Evolutionary conservation across 2,113 vertebrate species (phyloP).

Genomic region (Leiothrix lutea): DNA sequence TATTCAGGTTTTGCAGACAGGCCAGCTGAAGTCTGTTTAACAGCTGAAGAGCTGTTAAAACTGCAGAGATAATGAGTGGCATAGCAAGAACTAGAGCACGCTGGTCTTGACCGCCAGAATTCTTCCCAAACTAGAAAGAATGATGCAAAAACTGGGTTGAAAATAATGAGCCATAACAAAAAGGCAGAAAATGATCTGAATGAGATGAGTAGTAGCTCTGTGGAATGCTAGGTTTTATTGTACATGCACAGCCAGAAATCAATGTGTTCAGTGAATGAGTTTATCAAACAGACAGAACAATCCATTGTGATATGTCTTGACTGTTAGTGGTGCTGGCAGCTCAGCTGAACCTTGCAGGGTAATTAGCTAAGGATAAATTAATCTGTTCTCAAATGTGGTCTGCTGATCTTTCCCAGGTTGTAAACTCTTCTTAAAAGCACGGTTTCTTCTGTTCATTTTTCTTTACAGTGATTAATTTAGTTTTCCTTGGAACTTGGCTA

Average conservation of each 20-base stretch:
- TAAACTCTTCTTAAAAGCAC: neutral
- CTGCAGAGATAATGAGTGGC: neutral
- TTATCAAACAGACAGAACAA: slow-evolving; percentile 41
- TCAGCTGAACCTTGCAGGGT: slow-evolving; percentile 17
- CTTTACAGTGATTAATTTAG: neutral
- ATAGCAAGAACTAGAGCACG: neutral
- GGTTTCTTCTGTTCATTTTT: neutral
- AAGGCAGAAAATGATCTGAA: neutral
- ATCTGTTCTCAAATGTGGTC: slow-evolving; percentile 12
- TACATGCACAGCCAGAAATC: slow-evolving; percentile 1
- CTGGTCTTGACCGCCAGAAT: neutral
- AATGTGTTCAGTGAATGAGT: neutral
- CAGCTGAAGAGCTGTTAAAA: neutral
- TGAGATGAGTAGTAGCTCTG: neutral
- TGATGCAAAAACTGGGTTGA: neutral
- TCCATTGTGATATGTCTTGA: slow-evolving; percentile 33
- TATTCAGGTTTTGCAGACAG: neutral
- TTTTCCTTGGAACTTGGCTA: neutral
- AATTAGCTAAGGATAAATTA: slow-evolving; percentile 62
- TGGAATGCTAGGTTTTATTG: slow-evolving; percentile 15
- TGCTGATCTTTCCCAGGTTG: neutral
- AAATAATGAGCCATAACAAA: slow-evolving; percentile 29
- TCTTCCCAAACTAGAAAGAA: neutral
- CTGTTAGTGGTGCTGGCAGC: slow-evolving; percentile 35
- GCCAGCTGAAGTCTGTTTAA: neutral